phyloP scores from a whole-genome alignment of 1,140 invertebrate species.

The Conopomorpha cramerella region DNA sequence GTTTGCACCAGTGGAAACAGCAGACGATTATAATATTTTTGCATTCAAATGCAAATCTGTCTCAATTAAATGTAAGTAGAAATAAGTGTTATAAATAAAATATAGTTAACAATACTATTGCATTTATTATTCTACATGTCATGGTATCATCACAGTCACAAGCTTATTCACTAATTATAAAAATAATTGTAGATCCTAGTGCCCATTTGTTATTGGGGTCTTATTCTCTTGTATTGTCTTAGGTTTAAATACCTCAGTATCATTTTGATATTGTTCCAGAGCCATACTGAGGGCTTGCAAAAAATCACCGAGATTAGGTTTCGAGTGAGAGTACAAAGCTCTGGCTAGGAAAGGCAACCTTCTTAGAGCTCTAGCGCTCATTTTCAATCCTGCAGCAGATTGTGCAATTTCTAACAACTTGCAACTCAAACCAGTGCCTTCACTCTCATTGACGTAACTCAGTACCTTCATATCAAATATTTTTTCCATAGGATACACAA shows the following conservation, averaged over 20 bases:
- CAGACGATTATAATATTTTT: too few relatives aligned
- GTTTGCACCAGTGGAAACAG: too few relatives aligned
- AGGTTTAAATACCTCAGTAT: background rate
- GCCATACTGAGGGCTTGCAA: background rate
- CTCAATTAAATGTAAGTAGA: too few relatives aligned
- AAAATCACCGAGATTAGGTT: background rate
- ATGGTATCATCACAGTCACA: too few relatives aligned
- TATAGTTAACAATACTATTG: too few relatives aligned
- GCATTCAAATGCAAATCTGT: too few relatives aligned
- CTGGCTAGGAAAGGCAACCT: slow-evolving; percentile 88
- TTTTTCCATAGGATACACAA: slow-evolving; percentile 53
- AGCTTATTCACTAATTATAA: too few relatives aligned
- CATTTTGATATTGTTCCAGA: background rate
- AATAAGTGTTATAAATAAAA: too few relatives aligned
- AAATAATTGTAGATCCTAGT: too few relatives aligned
- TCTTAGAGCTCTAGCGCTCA: slow-evolving; percentile 84
- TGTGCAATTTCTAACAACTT: slow-evolving; percentile 55
- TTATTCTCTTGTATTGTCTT: background rate
- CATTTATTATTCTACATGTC: too few relatives aligned
- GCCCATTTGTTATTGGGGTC: background rate
- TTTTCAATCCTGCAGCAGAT: slow-evolving; percentile 64
- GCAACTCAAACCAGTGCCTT: slow-evolving; percentile 29
- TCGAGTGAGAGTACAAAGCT: slow-evolving; percentile 41
- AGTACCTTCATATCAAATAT: slow-evolving; percentile 28
- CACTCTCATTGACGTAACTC: slow-evolving; percentile 26